A percentile compares a stretch with the other conserved stretches of the same genome.
phyloP scores from a whole-genome alignment of 2,888 invertebrate species.

The Hanleya hanleyi region DNA sequence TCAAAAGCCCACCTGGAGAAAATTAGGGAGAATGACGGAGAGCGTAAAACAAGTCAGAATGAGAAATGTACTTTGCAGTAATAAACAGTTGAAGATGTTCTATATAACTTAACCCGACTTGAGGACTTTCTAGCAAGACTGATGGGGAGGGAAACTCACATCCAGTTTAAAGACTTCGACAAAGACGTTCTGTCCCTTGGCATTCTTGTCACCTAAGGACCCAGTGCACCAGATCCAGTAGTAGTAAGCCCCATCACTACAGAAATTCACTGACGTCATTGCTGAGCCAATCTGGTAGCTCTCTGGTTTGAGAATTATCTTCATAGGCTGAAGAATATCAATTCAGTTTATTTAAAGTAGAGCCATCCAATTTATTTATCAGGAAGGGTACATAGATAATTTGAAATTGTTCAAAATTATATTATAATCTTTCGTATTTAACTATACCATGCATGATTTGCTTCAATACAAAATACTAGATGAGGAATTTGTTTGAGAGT shows the following conservation, averaged over 20 bases:
- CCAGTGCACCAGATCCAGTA: constrained; percentile 70
- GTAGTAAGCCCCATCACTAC: constrained; percentile 68
- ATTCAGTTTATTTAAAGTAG: background rate
- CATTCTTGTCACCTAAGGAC: constrained; percentile 52
- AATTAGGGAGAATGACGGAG: no score
- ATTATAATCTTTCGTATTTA: no score
- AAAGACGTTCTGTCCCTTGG: constrained; percentile 63
- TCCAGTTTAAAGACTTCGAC: constrained; percentile 59
- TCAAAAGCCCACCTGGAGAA: no score
- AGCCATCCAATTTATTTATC: no score
- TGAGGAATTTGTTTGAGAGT: no score
- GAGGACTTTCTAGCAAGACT: background rate
- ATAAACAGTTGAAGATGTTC: background rate
- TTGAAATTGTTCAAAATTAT: no score
- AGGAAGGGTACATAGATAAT: no score
- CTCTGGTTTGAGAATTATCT: constrained; percentile 55
- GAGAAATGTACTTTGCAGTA: no score
- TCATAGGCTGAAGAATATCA: constrained; percentile 48
- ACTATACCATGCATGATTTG: no score
- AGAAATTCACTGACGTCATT: constrained; percentile 66
- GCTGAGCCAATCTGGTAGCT: constrained; percentile 44
- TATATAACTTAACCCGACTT: background rate
- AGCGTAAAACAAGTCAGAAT: no score
- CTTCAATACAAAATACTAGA: no score
- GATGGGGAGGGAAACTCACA: constrained; percentile 42